phyloP scores from a whole-genome alignment of 2,888 invertebrate species.

The Caenorhabditis sp. region DNA sequence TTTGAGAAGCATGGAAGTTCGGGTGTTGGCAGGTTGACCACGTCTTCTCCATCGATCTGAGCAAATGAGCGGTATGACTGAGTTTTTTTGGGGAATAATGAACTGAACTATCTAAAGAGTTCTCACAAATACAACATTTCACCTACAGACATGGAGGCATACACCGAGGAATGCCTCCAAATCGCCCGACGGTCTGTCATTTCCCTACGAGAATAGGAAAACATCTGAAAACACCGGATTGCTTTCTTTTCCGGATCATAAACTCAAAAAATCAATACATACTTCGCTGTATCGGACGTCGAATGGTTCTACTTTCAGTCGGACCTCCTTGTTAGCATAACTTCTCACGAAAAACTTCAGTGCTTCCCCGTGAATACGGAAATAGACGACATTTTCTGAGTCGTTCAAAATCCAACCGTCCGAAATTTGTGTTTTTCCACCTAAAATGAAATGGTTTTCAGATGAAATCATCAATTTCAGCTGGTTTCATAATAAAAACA shows the following conservation, averaged over 20 bases:
- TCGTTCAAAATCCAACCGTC: slow-evolving; percentile 68
- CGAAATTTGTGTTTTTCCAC: slow-evolving; percentile 59
- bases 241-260: neutral
- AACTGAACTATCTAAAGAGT: too few species aligned
- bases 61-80: slow-evolving; percentile 1
- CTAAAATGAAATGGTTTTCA: slow-evolving; percentile 30
- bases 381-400: slow-evolving; percentile 63
- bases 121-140: slow-evolving; percentile 4
- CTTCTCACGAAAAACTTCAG: slow-evolving; percentile 63
- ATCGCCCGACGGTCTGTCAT: slow-evolving; percentile 42
- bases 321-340: slow-evolving; percentile 46
- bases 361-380: slow-evolving; percentile 70
- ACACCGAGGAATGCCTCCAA: slow-evolving; percentile 57
- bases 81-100: too few species aligned
- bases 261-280: neutral
- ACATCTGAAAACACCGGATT: slow-evolving; percentile 37
- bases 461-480: too few species aligned
- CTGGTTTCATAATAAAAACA: neutral
- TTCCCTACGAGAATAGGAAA: slow-evolving; percentile 37
- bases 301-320: slow-evolving; percentile 69
- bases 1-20: slow-evolving; percentile 65
- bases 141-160: slow-evolving; percentile 57
- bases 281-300: slow-evolving; percentile 71
- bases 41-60: slow-evolving; percentile 61
- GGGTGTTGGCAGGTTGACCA: slow-evolving; percentile 53